Evolutionary conservation across 1,140 invertebrate genomes (phyloP), one percentile per base, ranked within the genome.

Genomic region (Metopolophium dirhodum): DNA sequence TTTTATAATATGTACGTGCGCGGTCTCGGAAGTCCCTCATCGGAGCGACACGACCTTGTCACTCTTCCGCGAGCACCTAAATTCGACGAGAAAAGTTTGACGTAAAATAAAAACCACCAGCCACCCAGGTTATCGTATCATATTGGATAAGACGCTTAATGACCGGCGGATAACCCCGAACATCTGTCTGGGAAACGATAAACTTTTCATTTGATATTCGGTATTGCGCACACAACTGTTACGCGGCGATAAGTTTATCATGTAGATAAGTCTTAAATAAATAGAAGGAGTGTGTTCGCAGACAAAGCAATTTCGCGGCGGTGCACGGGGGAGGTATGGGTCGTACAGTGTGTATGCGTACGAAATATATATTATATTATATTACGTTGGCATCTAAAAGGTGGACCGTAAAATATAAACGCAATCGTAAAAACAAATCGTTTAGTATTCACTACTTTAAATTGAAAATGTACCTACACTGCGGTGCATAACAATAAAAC

Each of bases 381-480:
- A 77, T 18, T n/a, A 77, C 61, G 61, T 35, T n/a, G 61, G 61
- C 61, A n/a, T 45, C 41, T 87, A 87, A 30, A 87, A 87, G 85
- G 86, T 88, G 86, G 86, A 51, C 45, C n/a, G n/a, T 49, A 88
- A 88, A 89, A 54, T 57, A 54, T 57, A 89, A 89, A 57, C 88
- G 88, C 49, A 30, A 41, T 57, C 35, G 51, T 89, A 57, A 89
- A 57, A 89, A 89, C 47, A 89, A n/a, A 88, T 89, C 87, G 87
- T 89, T 89, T 54, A 89, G 49, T 89, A 89, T 89, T 89, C 47
- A 54, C 87, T 89, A 54, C 87, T 89, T 89, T 89, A 57, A 89
- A 89, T 89, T 89, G 87, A 89, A 89, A 89, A 54, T 35, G 47
- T 37, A 54, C 47, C 61, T 77, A 77, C 61, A 18, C n/a, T 77